These are phyloP conservation scores for Agapornis roseicollis DNA, from an alignment of 2,113 vertebrate genomes.

Conservation along the genomic window DNA sequence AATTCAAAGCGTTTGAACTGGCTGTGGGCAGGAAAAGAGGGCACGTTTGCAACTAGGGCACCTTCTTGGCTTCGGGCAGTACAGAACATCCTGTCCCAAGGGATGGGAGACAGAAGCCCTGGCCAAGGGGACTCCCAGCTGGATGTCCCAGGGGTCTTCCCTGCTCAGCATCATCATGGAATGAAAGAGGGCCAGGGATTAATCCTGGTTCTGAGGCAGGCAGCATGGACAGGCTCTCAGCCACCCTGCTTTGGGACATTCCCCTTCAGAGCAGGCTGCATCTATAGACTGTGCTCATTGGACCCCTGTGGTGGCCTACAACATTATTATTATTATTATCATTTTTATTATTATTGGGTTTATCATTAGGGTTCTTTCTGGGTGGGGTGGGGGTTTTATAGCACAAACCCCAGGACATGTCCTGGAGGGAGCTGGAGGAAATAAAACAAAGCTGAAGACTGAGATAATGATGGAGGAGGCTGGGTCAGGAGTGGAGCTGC, in stretches of 20 bases:
- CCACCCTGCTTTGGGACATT: background rate
- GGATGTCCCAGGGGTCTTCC: background rate
- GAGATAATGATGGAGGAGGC: background rate
- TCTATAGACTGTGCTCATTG: background rate
- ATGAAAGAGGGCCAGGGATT: background rate
- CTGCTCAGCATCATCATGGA: background rate
- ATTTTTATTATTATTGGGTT: no score
- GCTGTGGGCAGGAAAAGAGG: background rate
- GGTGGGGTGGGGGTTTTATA: background rate
- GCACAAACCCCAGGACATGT: background rate
- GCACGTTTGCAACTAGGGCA: background rate
- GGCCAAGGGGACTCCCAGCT: background rate
- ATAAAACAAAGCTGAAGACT: background rate
- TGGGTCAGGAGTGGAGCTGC: background rate
- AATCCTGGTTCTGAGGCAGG: background rate
- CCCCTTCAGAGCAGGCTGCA: background rate
- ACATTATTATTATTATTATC: background rate
- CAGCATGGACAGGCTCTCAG: background rate
- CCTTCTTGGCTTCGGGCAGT: background rate
- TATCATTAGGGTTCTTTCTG: background rate
- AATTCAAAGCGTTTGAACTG: background rate
- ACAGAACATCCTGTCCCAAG: background rate
- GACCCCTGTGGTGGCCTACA: accelerated
- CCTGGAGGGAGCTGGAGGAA: background rate
- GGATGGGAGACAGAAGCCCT: background rate